Percentiles rank a stretch among this genome's conserved stretches.
phyloP scores from a whole-genome alignment of 1,140 invertebrate genomes.

The Trialeurodes vaporariorum region DNA sequence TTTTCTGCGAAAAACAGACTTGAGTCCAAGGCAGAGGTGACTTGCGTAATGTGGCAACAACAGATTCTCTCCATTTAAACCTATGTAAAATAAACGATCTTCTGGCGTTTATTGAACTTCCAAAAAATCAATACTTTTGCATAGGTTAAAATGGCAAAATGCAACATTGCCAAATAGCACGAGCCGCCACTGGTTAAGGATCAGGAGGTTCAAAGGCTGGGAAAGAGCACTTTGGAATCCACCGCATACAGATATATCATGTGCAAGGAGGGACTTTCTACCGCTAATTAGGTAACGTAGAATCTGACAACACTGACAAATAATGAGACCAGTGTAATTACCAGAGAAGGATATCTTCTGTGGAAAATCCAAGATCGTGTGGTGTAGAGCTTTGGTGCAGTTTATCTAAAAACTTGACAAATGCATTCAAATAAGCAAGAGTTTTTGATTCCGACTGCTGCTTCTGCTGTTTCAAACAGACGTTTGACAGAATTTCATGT shows the following conservation, averaged over 20 bases:
- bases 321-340: conserved; percentile 36
- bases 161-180: too few relatives aligned
- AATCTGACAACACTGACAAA: not conserved
- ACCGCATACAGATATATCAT: not conserved
- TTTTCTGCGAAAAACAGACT: too few relatives aligned
- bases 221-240: too few relatives aligned
- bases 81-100: too few relatives aligned
- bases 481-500: conserved; percentile 43
- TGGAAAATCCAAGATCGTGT: conserved; percentile 50
- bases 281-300: not conserved
- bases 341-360: conserved; percentile 72
- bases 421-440: conserved; percentile 66
- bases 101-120: too few relatives aligned
- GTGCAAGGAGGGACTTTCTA: conserved; percentile 12
- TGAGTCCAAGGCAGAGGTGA: too few relatives aligned
- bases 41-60: too few relatives aligned
- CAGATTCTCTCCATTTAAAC: too few relatives aligned
- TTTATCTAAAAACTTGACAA: conserved; percentile 62
- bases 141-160: too few relatives aligned
- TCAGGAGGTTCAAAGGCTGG: too few relatives aligned
- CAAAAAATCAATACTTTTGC: too few relatives aligned
- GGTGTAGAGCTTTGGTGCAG: conserved; percentile 39
- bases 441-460: conserved; percentile 51
- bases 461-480: conserved; percentile 43
- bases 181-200: too few relatives aligned